phyloP scores from a whole-genome alignment of 2,888 invertebrate genomes.

The Willowsia nigromaculata region DNA sequence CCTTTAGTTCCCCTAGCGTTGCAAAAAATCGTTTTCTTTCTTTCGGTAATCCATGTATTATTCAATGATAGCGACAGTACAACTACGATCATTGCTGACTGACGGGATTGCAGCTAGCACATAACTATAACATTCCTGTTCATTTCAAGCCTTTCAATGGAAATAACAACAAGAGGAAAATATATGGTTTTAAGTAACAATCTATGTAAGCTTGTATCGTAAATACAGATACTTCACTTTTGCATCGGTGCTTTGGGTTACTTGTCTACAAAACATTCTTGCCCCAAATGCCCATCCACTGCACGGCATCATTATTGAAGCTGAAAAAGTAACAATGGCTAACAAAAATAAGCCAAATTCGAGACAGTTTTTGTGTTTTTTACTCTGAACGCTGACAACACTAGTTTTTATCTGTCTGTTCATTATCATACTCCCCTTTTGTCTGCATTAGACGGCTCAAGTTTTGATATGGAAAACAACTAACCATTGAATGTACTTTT shows the following conservation, averaged over 20 bases:
- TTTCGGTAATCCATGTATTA: constrained; percentile 55
- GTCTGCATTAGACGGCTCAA: neutral
- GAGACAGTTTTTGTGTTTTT: neutral
- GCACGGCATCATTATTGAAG: neutral
- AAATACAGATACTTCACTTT: neutral
- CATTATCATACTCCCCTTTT: neutral
- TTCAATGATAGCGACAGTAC: constrained; percentile 40
- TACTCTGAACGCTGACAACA: neutral
- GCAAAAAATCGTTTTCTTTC: neutral
- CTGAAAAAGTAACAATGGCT: neutral
- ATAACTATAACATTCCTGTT: neutral
- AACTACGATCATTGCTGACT: neutral
- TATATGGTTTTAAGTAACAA: too few relatives aligned
- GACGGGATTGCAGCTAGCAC: neutral
- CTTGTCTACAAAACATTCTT: neutral
- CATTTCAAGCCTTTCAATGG: neutral
- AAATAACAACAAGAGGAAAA: neutral
- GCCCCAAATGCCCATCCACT: neutral
- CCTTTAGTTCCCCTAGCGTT: neutral
- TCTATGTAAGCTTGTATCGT: too few relatives aligned
- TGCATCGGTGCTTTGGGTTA: neutral
- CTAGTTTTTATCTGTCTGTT: neutral
- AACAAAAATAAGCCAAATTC: neutral
- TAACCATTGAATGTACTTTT: neutral
- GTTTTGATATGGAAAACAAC: neutral